These are phyloP conservation scores for Carassius auratus DNA, from an alignment of 2,113 vertebrate species.

Conservation along the genomic window DNA sequence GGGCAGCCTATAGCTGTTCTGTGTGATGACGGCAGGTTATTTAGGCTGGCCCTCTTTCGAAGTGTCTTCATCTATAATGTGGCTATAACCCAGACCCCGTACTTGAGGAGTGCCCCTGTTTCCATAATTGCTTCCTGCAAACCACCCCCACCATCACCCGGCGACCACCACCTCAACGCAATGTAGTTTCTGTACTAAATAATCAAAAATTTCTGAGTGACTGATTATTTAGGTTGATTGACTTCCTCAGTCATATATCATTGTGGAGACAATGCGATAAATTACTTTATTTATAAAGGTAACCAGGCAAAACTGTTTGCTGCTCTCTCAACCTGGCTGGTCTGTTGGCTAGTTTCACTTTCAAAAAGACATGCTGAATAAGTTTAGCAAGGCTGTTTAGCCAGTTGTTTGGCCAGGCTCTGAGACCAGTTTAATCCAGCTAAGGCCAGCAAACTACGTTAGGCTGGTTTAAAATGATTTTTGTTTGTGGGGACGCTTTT, in stretches of 20 bases:
- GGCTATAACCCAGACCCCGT: slow-evolving; percentile 79
- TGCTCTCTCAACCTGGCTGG: not conserved
- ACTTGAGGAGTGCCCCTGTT: slow-evolving; percentile 77
- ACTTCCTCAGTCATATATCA: slow-evolving; percentile 80
- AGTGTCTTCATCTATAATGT: slow-evolving; percentile 82
- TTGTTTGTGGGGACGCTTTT: not conserved
- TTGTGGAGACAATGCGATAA: slow-evolving; percentile 75
- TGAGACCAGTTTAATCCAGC: not conserved
- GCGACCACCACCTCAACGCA: slow-evolving; percentile 62
- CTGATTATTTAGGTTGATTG: slow-evolving; percentile 76
- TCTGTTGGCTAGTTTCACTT: not conserved
- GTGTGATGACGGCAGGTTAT: slow-evolving; percentile 54
- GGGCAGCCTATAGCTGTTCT: slow-evolving; percentile 6
- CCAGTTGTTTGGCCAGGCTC: not conserved
- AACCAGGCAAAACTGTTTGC: not conserved
- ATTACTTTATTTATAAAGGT: slow-evolving; percentile 26
- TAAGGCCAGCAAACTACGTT: not conserved
- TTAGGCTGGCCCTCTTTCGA: slow-evolving; percentile 73
- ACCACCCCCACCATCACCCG: slow-evolving; percentile 73
- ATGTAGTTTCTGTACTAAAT: slow-evolving; percentile 68
- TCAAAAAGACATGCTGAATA: not conserved
- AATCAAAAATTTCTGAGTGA: slow-evolving; percentile 75
- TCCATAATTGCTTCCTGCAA: slow-evolving; percentile 82
- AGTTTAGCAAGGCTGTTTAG: not conserved
- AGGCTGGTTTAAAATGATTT: not conserved